These are phyloP conservation scores for Phyllostomus discolor DNA, from an alignment of 2,113 vertebrate species.

Conservation along the genomic window DNA sequence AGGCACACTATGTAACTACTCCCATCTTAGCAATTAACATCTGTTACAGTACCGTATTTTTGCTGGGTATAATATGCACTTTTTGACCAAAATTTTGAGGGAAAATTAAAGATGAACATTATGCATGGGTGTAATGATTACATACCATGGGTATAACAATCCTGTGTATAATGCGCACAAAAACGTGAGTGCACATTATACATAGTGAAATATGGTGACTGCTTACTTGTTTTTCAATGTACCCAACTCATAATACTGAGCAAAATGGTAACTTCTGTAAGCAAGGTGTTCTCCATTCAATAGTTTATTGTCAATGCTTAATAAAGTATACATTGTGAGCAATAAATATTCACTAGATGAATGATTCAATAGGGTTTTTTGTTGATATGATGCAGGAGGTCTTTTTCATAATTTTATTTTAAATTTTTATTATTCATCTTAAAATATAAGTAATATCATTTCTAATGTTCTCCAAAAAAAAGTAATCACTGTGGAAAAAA, in stretches of 20 bases:
- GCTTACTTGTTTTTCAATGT: neutral
- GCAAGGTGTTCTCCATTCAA: neutral
- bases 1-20: neutral
- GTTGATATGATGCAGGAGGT: neutral
- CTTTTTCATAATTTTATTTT: neutral
- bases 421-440: neutral
- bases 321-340: neutral
- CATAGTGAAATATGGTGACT: neutral
- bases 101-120: no score
- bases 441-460: neutral
- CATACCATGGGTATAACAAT: no score
- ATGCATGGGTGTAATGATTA: no score
- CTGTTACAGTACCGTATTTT: neutral
- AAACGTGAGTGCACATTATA: no score
- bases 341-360: neutral
- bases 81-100: no score
- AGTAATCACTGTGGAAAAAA: neutral
- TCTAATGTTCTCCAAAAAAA: neutral
- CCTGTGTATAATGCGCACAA: no score
- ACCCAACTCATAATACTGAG: neutral
- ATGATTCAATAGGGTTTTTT: neutral
- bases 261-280: neutral
- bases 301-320: neutral
- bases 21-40: neutral
- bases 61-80: no score